Base-by-base conservation (phyloP, 1,140 invertebrate species). In the Bombus confusus region DNA sequence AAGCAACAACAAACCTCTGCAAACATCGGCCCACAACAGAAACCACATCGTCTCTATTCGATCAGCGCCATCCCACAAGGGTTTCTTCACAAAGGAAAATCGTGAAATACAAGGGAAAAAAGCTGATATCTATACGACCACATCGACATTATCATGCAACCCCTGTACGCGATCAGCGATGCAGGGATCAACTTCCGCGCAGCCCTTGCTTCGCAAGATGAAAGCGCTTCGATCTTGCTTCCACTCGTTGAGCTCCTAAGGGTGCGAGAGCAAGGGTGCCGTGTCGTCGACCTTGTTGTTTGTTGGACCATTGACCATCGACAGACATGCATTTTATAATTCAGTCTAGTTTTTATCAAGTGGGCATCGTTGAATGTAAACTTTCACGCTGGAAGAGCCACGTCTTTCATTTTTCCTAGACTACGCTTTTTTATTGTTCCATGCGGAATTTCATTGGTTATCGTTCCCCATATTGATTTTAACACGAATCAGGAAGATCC, bases 181-280 rank as follows among this genome's bases (percentile, higher is more conserved):
- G 66, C 43, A 57, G 59, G 39, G 59, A 64, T 78, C 66, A 22
- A 88, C 74, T 83, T 82, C 10, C 59, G 12, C 59, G 12, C 25
- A 34, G 22, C 52, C 41, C 80, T 74, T 69, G 75, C 25, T 22
- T 52, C 31, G n/a, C 69, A 80, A 85, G 85, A 80, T 85, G 79
- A 84, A 88, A 88, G 72, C 81, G 80, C 57, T 85, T 71, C 86
- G 76, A 88, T 75, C 74, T 83, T 57, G 76, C 75, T 74, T 74
- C 83, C 80, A 57, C 66, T 34, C 87, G 47, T 87, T 83, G 71
- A 62, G 72, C 86, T 71, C 39, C 72, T 79, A 86, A 90, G 76
- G 87, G 82, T 87, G 73, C 72, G 71, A 80, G 79, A 85, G 69
- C 76, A 47, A 52, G 81, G 68, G 52, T 13, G 28, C 15, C 37